These are phyloP conservation scores for Mylabris sibirica DNA, from an alignment of 2,888 invertebrate genomes.

Conservation along the genomic window DNA sequence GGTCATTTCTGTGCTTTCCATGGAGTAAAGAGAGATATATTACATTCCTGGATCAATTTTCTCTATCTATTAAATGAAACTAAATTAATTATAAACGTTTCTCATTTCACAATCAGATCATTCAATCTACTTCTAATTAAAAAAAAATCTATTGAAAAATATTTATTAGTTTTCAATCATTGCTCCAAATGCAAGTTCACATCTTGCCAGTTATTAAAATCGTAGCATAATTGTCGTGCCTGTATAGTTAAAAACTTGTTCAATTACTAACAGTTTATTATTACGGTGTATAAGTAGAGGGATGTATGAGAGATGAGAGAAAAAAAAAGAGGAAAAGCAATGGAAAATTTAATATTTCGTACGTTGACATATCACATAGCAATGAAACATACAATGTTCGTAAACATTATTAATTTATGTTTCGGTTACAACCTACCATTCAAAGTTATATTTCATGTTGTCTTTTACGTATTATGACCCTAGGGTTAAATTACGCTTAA, in stretches of 20 bases:
- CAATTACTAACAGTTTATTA: neutral
- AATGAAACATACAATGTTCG: too few species aligned
- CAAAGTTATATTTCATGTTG: constrained; percentile 25
- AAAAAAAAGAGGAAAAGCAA: neutral
- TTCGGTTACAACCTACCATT: constrained; percentile 8
- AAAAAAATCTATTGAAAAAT: too few species aligned
- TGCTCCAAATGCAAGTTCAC: neutral
- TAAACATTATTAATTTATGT: constrained; percentile 29
- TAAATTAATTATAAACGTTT: neutral
- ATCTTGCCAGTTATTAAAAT: constrained; percentile 7
- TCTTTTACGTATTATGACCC: constrained; percentile 25
- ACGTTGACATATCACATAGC: neutral
- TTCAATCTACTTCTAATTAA: too few species aligned
- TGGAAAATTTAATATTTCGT: neutral
- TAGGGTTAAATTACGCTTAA: too few species aligned
- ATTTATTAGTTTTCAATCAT: constrained; percentile 1
- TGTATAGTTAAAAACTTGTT: constrained; percentile 7
- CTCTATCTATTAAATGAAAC: too few species aligned
- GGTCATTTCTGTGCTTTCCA: too few species aligned
- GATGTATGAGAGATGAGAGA: neutral
- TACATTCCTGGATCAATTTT: too few species aligned
- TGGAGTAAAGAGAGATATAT: too few species aligned
- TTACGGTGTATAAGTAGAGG: neutral
- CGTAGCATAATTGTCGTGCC: neutral
- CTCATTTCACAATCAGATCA: too few species aligned